Evolutionary conservation across 30 jellyfish, hydroid and myxozoan genomes (phyloP).

Genomic region (Aurelia sp.): DNA sequence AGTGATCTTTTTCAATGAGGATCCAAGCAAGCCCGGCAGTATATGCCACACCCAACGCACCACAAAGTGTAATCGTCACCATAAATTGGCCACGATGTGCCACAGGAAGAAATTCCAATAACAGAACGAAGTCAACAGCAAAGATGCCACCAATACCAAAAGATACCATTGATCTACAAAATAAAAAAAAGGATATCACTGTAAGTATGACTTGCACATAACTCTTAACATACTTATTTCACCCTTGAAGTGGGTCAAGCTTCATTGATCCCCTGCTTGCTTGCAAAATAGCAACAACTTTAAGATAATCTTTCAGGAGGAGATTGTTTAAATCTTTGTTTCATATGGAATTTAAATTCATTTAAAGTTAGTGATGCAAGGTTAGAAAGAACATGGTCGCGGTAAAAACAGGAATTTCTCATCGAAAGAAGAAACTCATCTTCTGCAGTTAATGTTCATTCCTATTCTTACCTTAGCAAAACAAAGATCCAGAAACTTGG

Average conservation of each 20-base stretch:
- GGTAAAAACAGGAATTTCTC: no score
- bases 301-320: no score
- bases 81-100: constrained; percentile 54
- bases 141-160: constrained; percentile 67
- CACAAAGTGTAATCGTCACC: constrained; percentile 44
- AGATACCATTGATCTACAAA: constrained; percentile 55
- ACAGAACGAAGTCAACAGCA: constrained; percentile 52
- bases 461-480: constrained; percentile 30
- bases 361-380: not conserved
- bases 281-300: no score
- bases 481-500: constrained; percentile 42
- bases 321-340: no score
- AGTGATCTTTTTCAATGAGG: constrained; percentile 24
- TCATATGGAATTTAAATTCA: not conserved
- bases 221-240: no score
- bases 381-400: no score
- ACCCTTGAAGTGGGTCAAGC: no score
- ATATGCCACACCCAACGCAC: constrained; percentile 68
- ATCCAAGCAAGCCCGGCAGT: constrained; percentile 84
- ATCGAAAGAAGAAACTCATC: not conserved
- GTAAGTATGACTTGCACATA: no score
- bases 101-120: constrained; percentile 68
- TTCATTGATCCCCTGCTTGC: no score
- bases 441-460: not conserved
- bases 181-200: not conserved